A percentile compares a stretch with the other conserved stretches of the same genome.
These are phyloP conservation scores for Choreutis nemorana DNA, from an alignment of 2,888 invertebrate species.

Conservation along the genomic window DNA sequence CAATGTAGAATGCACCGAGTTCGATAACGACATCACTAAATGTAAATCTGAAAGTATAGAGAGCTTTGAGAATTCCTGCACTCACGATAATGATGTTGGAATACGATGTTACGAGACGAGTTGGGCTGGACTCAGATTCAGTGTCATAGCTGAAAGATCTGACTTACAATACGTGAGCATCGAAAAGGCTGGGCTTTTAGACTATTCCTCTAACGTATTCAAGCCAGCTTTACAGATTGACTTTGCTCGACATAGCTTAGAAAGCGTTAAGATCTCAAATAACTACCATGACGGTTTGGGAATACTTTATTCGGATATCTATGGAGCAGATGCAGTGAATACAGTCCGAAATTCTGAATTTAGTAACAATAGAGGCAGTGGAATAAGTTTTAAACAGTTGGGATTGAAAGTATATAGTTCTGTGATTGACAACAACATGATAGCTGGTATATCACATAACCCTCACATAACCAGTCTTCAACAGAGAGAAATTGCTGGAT, in stretches of 20 bases:
- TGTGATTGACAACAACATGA: conserved; percentile 80
- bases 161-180: conserved; percentile 88
- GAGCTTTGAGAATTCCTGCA: conserved; percentile 89
- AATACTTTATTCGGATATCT: conserved; percentile 93
- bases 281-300: conserved; percentile 95
- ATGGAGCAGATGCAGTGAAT: conserved; percentile 83
- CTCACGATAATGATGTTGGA: conserved; percentile 87
- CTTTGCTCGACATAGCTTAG: conserved; percentile 82
- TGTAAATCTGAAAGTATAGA: conserved; percentile 81
- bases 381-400: conserved; percentile 88
- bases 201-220: conserved; percentile 87
- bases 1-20: conserved; percentile 89
- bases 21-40: conserved; percentile 88
- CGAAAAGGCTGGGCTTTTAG: conserved; percentile 92
- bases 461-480: conserved; percentile 84
- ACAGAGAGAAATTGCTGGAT: conserved; percentile 91
- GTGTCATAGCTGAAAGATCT: conserved; percentile 85
- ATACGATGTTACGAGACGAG: conserved; percentile 88
- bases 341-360: conserved; percentile 86
- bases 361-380: conserved; percentile 84
- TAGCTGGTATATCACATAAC: conserved; percentile 92
- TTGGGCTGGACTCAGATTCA: conserved; percentile 94
- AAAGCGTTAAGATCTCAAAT: conserved; percentile 80
- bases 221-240: conserved; percentile 91
- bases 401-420: conserved; percentile 83